Percentiles rank a stretch among this genome's conserved stretches.
phyloP scores from a whole-genome alignment of 1,140 invertebrate genomes.

The Eupristina koningsbergeri region DNA sequence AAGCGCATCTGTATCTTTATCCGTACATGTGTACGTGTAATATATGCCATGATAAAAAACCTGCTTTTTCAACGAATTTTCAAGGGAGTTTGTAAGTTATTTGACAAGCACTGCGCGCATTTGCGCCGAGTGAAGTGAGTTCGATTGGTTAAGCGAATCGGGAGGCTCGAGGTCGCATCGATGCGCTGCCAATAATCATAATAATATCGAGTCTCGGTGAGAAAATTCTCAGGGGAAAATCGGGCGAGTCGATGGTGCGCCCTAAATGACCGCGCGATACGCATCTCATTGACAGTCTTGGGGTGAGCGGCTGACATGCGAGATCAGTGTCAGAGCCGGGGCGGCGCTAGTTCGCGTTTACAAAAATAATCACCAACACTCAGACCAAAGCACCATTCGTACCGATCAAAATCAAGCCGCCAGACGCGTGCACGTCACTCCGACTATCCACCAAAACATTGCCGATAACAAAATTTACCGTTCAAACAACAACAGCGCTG shows the following conservation, averaged over 20 bases:
- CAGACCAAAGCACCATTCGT: not conserved
- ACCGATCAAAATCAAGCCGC: conserved; percentile 27
- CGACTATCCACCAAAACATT: conserved; percentile 16
- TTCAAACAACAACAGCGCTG: conserved; percentile 16
- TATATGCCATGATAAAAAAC: too few relatives aligned
- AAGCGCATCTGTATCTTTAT: too few relatives aligned
- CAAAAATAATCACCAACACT: not conserved
- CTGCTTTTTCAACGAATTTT: too few relatives aligned
- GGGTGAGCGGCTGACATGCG: conserved; percentile 65
- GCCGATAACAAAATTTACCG: conserved; percentile 23
- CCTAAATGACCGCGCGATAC: conserved; percentile 40
- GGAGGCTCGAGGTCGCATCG: not conserved
- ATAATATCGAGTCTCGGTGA: not conserved
- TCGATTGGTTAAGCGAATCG: not conserved
- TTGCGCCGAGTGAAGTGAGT: conserved; percentile 34
- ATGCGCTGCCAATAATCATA: not conserved
- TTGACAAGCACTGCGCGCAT: too few relatives aligned
- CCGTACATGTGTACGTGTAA: too few relatives aligned
- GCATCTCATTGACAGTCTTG: conserved; percentile 57
- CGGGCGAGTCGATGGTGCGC: conserved; percentile 41
- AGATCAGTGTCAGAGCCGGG: conserved; percentile 62
- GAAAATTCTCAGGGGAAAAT: conserved; percentile 34
- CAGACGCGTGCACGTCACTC: not conserved
- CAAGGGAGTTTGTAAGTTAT: too few relatives aligned
- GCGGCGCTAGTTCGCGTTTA: conserved; percentile 60